Evolutionary conservation across 1,140 invertebrate species (phyloP).

Genomic region (Lethocerus indicus): DNA sequence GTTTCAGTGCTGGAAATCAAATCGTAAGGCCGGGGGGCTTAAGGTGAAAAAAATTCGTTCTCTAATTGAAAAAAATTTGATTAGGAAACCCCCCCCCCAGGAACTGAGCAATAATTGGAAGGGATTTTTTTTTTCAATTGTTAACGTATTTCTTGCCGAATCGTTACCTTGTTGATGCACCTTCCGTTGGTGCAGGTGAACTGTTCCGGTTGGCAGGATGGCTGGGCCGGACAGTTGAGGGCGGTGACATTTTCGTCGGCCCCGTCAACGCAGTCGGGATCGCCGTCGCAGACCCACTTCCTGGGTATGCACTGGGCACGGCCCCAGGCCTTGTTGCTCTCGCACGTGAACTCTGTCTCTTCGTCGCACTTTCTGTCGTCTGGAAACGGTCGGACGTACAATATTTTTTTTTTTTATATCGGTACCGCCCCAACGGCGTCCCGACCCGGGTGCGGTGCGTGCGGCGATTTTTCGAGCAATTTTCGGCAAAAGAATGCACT

Average conservation of each 20-base stretch:
- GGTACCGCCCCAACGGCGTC: background rate
- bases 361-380: constrained; percentile 80
- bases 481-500: background rate
- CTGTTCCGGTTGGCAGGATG: constrained; percentile 69
- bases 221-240: constrained; percentile 61
- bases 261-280: constrained; percentile 89
- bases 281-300: constrained; percentile 90
- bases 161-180: constrained; percentile 62
- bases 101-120: no score
- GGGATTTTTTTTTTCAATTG: no score
- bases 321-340: constrained; percentile 77
- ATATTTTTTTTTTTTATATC: no score
- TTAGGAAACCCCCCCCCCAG: no score
- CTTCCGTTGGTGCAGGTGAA: constrained; percentile 81
- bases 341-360: constrained; percentile 80
- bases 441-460: background rate
- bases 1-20: no score
- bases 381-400: constrained; percentile 22
- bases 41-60: no score
- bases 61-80: no score
- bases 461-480: background rate
- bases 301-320: constrained; percentile 82
- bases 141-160: no score
- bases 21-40: no score
- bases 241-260: constrained; percentile 84